A percentile compares a stretch with the other conserved stretches of the same genome.
These are phyloP conservation scores for Eucriotettix oculatus DNA, from an alignment of 2,888 invertebrate species.

Conservation along the genomic window DNA sequence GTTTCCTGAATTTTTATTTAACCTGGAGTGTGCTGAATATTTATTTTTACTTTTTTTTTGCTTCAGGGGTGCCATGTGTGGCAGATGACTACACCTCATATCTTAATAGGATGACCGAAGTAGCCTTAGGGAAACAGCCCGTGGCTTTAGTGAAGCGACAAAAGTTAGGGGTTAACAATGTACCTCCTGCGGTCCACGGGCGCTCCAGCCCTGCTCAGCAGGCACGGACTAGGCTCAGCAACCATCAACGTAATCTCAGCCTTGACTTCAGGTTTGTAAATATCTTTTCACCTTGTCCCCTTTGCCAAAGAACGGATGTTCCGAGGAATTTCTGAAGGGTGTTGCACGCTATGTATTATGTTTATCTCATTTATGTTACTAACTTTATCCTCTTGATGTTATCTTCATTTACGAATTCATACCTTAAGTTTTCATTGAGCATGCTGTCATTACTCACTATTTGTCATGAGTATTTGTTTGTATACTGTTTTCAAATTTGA, in stretches of 20 bases:
- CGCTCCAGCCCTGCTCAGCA: constrained; percentile 29
- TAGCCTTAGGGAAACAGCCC: constrained; percentile 17
- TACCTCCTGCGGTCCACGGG: constrained; percentile 41
- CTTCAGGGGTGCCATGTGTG: constrained; percentile 19
- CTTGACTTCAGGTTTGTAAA: constrained; percentile 67
- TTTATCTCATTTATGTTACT: too few species aligned
- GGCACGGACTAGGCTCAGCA: constrained; percentile 35
- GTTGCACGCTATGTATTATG: too few species aligned
- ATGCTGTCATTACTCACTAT: too few species aligned
- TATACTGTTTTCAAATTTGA: too few species aligned
- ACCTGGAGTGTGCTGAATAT: neutral
- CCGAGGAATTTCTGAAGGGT: too few species aligned
- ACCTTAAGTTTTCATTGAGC: too few species aligned
- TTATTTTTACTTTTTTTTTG: neutral
- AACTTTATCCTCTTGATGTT: too few species aligned
- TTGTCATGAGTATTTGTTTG: too few species aligned
- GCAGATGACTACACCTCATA: constrained; percentile 24
- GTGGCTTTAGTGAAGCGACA: constrained; percentile 25
- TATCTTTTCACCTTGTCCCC: neutral
- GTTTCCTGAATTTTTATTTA: neutral
- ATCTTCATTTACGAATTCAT: too few species aligned
- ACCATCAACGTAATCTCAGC: constrained; percentile 76
- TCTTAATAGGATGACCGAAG: constrained; percentile 25
- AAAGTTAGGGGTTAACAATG: constrained; percentile 22
- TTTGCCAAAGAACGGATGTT: too few species aligned